phyloP scores from a whole-genome alignment of 2,888 invertebrate species.

The Archips xylosteana region DNA sequence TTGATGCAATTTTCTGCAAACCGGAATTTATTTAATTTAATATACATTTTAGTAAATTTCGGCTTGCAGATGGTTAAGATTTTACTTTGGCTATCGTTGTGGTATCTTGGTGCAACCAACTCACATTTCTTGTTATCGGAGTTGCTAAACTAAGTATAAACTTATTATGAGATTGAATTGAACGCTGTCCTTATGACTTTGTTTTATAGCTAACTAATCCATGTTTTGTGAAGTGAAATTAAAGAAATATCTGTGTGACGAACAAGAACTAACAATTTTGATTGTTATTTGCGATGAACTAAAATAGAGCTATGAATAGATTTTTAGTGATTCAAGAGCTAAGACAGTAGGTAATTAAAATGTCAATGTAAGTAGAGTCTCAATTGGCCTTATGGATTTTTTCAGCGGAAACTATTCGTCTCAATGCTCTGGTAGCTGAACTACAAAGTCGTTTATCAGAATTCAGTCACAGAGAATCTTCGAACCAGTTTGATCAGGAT shows the following conservation, averaged over 20 bases:
- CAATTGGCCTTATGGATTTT: conserved; percentile 27
- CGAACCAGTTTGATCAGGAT: conserved; percentile 51
- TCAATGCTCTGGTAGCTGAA: conserved; percentile 62
- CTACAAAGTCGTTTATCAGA: conserved; percentile 58
- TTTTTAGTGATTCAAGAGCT: neutral
- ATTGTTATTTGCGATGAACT: neutral
- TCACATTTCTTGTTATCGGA: too few species aligned
- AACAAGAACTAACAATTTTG: neutral
- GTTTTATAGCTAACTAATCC: neutral
- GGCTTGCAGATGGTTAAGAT: too few species aligned
- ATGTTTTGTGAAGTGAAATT: neutral
- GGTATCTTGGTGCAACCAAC: too few species aligned
- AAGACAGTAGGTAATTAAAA: neutral
- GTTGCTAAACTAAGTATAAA: too few species aligned
- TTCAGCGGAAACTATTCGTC: conserved; percentile 70
- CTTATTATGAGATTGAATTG: neutral
- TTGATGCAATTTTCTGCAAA: too few species aligned
- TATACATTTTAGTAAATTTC: too few species aligned
- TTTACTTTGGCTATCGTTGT: too few species aligned
- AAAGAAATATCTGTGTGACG: neutral
- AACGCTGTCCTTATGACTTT: neutral
- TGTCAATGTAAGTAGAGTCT: neutral
- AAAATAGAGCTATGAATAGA: neutral
- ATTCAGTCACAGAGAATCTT: conserved; percentile 42
- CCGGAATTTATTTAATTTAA: too few species aligned